Percentiles rank a stretch among this genome's conserved stretches.
These are phyloP conservation scores for Cheilosia scutellata DNA, from an alignment of 2,888 invertebrate genomes.

Conservation along the genomic window DNA sequence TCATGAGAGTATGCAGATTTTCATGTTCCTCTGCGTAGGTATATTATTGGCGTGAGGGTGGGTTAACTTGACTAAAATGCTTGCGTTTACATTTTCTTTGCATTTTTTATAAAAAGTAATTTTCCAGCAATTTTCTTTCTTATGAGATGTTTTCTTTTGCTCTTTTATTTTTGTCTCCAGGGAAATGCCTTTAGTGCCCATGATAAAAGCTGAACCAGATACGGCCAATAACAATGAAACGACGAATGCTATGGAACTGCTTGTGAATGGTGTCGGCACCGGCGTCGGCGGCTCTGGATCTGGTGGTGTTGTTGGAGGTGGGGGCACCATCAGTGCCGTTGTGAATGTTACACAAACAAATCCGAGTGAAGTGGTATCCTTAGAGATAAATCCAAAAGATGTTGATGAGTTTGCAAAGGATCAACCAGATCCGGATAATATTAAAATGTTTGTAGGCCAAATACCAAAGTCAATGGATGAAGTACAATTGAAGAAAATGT, in stretches of 20 bases:
- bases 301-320: background rate
- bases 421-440: constrained; percentile 98
- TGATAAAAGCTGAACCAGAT: constrained; percentile 63
- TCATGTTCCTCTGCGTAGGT: background rate
- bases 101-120: constrained; percentile 60
- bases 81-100: constrained; percentile 55
- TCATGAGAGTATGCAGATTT: constrained; percentile 51
- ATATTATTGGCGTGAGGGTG: background rate
- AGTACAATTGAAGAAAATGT: constrained; percentile 95
- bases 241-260: constrained; percentile 25
- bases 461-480: constrained; percentile 99
- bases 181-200: constrained; percentile 54
- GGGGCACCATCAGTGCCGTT: constrained; percentile 5
- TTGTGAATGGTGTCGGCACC: constrained; percentile 29
- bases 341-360: constrained; percentile 45
- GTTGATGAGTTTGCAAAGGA: constrained; percentile 84
- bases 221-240: constrained; percentile 52
- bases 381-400: constrained; percentile 77
- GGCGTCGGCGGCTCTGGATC: background rate
- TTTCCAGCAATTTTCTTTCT: constrained; percentile 61
- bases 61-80: constrained; percentile 21
- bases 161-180: constrained; percentile 37
- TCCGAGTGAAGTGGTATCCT: constrained; percentile 43
- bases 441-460: constrained; percentile 99
- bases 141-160: constrained; percentile 44